phyloP scores from a whole-genome alignment of 2,113 vertebrate genomes.

The Hydrolagus affinis region DNA sequence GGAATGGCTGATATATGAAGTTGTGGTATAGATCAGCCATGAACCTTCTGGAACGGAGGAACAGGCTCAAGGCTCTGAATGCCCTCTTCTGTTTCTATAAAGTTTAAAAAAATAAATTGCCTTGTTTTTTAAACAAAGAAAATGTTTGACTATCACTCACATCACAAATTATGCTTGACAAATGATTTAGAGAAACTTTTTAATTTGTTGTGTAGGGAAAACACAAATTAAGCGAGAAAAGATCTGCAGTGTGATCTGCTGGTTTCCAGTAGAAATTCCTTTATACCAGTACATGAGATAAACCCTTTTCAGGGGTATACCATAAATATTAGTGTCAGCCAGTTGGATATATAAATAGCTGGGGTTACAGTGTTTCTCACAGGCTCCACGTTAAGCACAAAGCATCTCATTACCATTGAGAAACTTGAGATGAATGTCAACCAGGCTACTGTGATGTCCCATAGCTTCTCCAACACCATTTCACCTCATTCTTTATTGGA shows the following conservation, averaged over 20 bases:
- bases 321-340: neutral
- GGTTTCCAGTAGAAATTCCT: neutral
- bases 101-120: too few relatives aligned
- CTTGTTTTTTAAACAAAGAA: too few relatives aligned
- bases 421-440: neutral
- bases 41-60: too few relatives aligned
- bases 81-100: too few relatives aligned
- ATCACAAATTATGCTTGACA: neutral
- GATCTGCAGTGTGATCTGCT: neutral
- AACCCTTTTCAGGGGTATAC: neutral
- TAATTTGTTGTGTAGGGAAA: neutral
- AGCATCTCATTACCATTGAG: neutral
- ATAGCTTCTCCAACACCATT: neutral
- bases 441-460: neutral
- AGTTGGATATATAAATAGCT: neutral
- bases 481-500: slow-evolving; percentile 27
- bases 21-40: too few relatives aligned
- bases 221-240: neutral
- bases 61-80: too few relatives aligned
- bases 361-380: neutral
- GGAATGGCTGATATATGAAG: too few relatives aligned
- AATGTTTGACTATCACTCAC: neutral
- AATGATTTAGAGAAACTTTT: neutral
- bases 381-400: neutral
- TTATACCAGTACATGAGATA: neutral